Base-by-base conservation (phyloP, 2,797 vertebrate genomes). In the Margarornis squamiger region DNA sequence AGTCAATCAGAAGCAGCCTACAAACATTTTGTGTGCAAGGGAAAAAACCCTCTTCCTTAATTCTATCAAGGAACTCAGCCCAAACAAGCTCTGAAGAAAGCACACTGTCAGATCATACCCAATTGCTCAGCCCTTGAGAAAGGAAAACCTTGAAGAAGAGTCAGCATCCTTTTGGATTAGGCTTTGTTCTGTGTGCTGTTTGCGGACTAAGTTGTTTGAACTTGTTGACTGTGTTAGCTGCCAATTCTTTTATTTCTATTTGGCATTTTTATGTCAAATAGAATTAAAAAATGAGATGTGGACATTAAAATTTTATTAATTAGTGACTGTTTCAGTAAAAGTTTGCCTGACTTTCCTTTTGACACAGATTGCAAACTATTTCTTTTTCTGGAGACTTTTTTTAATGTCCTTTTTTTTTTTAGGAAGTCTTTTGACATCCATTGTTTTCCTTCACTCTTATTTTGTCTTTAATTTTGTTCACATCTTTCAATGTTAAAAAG, bases 11-110 rank as follows among this genome's bases (percentile, higher is more conserved):
- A 59, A 86, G 22, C 16, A 75, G 24, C 58, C 3, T 17, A 4
- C 7, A 6, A 17, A 3, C 8, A 32, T 70, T 68, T 66, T 65
- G 3, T 0, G 0, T 18, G 7, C 4, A 41, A 11, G 10, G 10
- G 2, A 6, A 63, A 32, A 73, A 59, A 16, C 0, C 0, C 1
- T 46, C 10, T 6, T 54, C 30, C 18, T 52, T 23, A 41, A 1
- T 87, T 79, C n/a, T 13, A 18, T 9, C 7, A 34, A 52, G 8
- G 4, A 72, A 29, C 14, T 78, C 49, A 29, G 5, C 17, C 38
- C 22, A 75, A n/a, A 19, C 0, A 84, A 76, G 8, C 4, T 66
- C 43, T 55, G 36, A 16, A 59, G 29, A 78, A 88, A 65, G 4
- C 20, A 19, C 20, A 63, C 12, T 4, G 21, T 49, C 51, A 55